These are phyloP conservation scores for Hemicentrotus pulcherrimus DNA, from an alignment of 35 echinoderm and acorn worm genomes.

Conservation along the genomic window DNA sequence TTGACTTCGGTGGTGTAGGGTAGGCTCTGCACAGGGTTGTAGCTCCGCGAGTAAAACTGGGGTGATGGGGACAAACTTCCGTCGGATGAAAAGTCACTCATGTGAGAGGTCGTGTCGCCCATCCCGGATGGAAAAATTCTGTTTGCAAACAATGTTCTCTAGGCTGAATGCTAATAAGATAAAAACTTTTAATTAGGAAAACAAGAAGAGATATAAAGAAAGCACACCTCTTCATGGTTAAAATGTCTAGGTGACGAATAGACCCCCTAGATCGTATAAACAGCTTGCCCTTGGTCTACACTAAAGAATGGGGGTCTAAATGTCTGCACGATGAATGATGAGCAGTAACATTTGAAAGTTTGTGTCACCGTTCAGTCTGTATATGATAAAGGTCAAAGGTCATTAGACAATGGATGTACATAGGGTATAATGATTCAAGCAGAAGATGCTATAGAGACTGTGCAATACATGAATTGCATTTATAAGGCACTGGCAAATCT, in stretches of 20 bases:
- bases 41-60: slow-evolving; percentile 34
- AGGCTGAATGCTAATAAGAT: slow-evolving; percentile 4
- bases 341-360: slow-evolving; percentile 13
- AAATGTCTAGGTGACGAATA: neutral
- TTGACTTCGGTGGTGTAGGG: slow-evolving; percentile 63
- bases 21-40: slow-evolving; percentile 47
- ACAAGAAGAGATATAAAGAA: neutral
- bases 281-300: neutral
- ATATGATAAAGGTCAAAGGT: neutral
- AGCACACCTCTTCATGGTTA: neutral
- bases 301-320: neutral
- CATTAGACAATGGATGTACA: neutral
- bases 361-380: neutral
- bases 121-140: slow-evolving; percentile 12
- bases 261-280: neutral
- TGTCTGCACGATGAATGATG: neutral
- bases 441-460: neutral
- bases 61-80: slow-evolving; percentile 59
- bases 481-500: neutral
- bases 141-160: neutral
- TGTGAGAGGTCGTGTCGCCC: slow-evolving; percentile 67
- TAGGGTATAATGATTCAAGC: neutral
- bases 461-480: neutral
- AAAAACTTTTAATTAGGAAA: slow-evolving; percentile 26
- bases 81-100: slow-evolving; percentile 58